Evolutionary conservation across 1,140 invertebrate genomes (phyloP).

Genomic region (Rhopalosiphum maidis): DNA sequence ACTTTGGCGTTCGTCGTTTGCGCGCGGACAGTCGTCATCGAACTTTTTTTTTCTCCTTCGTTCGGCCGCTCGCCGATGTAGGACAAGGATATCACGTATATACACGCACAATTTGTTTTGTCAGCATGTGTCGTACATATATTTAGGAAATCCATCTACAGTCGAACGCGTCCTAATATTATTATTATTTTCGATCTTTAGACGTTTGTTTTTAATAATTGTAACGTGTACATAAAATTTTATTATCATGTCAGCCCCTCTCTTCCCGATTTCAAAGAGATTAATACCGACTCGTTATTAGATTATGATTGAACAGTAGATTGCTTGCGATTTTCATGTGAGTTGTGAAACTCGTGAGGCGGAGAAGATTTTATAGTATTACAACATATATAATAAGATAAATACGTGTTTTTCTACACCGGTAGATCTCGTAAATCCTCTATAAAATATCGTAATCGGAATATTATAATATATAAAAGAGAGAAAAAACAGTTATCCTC

Average conservation of each 20-base stretch:
- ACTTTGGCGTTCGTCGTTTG: not conserved
- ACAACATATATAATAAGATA: not conserved
- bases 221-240: not conserved
- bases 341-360: not conserved
- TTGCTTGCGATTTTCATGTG: not conserved
- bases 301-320: not conserved
- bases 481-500: not conserved
- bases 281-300: not conserved
- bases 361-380: not conserved
- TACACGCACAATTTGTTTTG: not conserved
- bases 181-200: not conserved
- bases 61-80: not conserved
- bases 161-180: not conserved
- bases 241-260: not conserved
- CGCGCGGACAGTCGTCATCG: not conserved
- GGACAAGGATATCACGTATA: slow-evolving; percentile 30
- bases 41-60: not conserved
- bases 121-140: not conserved
- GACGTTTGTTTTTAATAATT: not conserved
- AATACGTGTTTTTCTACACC: not conserved
- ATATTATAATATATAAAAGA: not conserved
- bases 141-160: not conserved
- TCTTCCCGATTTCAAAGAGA: not conserved
- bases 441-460: not conserved
- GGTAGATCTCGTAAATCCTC: not conserved